Evolutionary conservation across 2,797 vertebrate genomes (phyloP).

Genomic region (Decapterus maruadsi): DNA sequence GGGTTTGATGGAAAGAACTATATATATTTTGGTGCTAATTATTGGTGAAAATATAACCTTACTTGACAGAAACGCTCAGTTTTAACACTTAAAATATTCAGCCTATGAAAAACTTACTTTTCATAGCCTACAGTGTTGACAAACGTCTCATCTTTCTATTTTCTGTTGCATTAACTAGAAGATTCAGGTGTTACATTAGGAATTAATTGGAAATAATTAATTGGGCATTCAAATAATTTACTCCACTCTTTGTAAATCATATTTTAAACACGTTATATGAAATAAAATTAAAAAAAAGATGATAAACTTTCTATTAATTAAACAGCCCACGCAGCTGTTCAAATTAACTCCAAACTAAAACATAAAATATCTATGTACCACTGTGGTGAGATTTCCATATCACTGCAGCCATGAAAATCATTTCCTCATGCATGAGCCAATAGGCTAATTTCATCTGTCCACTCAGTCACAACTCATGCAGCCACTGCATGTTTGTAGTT

Average conservation of each 20-base stretch:
- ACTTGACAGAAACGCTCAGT: background rate
- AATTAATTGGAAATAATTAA: background rate
- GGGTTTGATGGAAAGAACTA: background rate
- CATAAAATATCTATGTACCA: background rate
- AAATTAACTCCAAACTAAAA: background rate
- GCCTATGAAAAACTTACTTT: background rate
- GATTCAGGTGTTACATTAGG: background rate
- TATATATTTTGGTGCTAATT: background rate
- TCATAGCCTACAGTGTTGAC: background rate
- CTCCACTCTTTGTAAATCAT: no score
- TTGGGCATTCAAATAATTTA: background rate
- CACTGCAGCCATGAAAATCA: background rate
- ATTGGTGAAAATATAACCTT: background rate
- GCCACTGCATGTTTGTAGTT: constrained; percentile 5
- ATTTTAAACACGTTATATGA: no score
- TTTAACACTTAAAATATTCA: background rate
- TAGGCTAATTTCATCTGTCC: constrained; percentile 4
- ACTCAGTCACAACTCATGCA: background rate
- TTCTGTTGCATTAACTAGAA: background rate
- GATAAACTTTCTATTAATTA: background rate
- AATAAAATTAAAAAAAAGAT: background rate
- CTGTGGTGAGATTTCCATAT: background rate
- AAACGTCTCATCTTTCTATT: no score
- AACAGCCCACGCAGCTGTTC: background rate
- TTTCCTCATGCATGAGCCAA: background rate